Evolutionary conservation across 2,888 invertebrate genomes (phyloP).

Genomic region (Chymomyza procnemis): DNA sequence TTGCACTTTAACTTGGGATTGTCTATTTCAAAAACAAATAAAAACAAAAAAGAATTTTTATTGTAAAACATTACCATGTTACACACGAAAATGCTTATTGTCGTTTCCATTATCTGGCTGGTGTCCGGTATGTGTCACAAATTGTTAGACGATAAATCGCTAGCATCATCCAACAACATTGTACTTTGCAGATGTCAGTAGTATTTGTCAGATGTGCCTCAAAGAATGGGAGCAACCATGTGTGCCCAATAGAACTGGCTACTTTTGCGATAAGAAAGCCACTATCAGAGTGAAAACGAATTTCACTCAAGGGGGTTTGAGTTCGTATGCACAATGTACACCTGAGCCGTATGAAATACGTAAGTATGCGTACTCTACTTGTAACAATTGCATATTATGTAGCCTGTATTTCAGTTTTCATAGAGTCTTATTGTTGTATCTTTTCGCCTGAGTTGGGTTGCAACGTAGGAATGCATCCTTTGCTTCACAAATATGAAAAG

Average conservation of each 20-base stretch:
- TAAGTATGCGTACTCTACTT: constrained; percentile 5
- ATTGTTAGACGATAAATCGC: no score
- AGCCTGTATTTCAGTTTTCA: constrained; percentile 1
- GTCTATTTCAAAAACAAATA: no score
- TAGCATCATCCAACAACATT: no score
- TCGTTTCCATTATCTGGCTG: no score
- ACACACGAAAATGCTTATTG: no score
- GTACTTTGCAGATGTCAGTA: constrained; percentile 8
- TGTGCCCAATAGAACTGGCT: constrained; percentile 6
- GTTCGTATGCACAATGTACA: constrained; percentile 6
- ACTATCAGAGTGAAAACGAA: no score
- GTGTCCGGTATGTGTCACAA: no score
- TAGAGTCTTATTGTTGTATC: constrained; percentile 35
- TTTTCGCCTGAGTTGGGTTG: constrained; percentile 36
- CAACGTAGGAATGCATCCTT: constrained; percentile 15
- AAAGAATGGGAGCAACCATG: not conserved
- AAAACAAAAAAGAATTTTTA: no score
- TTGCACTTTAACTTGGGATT: no score
- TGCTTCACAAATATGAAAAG: not conserved
- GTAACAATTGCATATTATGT: not conserved
- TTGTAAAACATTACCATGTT: no score
- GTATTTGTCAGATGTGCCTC: constrained; percentile 29
- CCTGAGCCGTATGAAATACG: constrained; percentile 22
- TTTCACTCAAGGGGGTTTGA: not conserved
- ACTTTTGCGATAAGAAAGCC: constrained; percentile 1